Conservation (phyloP, 2,113 vertebrate genomes). For the Myiozetetes cayanensis region DNA sequence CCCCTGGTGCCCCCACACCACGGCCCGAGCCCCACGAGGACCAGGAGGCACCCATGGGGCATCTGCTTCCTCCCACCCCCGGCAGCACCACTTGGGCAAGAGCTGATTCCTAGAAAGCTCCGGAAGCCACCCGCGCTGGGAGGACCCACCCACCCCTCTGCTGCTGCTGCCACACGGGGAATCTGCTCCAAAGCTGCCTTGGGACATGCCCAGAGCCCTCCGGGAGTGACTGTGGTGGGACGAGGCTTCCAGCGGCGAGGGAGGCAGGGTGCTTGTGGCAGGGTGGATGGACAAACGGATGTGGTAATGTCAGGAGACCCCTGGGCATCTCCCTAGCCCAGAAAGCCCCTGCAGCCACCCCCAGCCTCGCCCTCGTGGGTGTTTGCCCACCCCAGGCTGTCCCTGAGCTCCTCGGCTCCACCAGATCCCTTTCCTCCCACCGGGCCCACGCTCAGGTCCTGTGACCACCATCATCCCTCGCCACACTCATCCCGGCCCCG, state of each 20-base stretch:
- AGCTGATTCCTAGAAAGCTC: constrained; percentile 45
- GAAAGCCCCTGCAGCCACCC: background rate
- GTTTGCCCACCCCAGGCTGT: background rate
- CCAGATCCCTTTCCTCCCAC: background rate
- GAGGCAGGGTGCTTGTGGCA: accelerated
- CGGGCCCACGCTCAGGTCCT: background rate
- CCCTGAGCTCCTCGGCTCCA: background rate
- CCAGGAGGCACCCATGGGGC: accelerated
- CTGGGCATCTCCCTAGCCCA: background rate
- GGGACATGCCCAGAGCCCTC: background rate
- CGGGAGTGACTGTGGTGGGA: accelerated
- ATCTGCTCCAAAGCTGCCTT: background rate
- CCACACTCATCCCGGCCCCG: accelerated
- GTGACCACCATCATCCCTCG: background rate
- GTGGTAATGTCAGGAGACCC: background rate
- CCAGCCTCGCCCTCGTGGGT: accelerated
- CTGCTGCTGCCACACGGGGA: background rate
- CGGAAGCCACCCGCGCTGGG: accelerated
- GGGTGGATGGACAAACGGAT: accelerated
- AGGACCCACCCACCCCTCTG: accelerated
- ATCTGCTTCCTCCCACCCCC: background rate
- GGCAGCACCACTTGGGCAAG: background rate
- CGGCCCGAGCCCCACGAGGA: accelerated
- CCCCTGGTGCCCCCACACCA: background rate
- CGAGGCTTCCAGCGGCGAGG: background rate